Percentiles rank a stretch among this genome's conserved stretches.
Conservation (phyloP, 2,113 vertebrate genomes). For the Myotis lucifugus region DNA sequence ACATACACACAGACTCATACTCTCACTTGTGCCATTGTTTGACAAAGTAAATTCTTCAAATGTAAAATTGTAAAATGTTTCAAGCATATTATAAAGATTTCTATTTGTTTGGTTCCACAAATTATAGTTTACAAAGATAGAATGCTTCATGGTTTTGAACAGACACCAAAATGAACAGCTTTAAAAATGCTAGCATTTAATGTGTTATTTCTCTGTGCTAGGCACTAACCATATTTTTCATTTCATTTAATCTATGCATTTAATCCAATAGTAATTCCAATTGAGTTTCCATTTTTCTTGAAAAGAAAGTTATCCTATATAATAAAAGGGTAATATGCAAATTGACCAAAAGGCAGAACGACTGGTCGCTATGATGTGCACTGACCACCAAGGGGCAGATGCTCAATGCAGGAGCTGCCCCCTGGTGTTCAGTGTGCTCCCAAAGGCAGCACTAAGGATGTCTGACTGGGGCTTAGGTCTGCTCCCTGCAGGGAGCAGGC, state of each 20-base stretch:
- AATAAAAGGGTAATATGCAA: no score
- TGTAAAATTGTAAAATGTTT: not conserved
- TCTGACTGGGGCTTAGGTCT: no score
- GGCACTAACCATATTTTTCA: not conserved
- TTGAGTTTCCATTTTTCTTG: constrained; percentile 18
- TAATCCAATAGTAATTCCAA: not conserved
- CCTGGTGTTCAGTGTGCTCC: no score
- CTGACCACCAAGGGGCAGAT: no score
- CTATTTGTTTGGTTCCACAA: not conserved
- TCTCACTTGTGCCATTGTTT: not conserved
- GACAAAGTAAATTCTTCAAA: not conserved
- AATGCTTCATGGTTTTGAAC: not conserved
- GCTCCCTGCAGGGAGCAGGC: no score
- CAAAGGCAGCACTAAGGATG: no score
- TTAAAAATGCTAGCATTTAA: not conserved
- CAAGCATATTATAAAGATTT: not conserved
- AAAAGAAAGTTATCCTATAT: not conserved
- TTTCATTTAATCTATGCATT: constrained; percentile 40
- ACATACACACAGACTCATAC: not conserved
- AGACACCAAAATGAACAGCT: not conserved
- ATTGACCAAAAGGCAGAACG: no score
- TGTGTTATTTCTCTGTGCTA: not conserved
- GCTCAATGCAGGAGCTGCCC: no score
- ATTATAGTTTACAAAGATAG: not conserved
- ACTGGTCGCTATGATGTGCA: no score